Evolutionary conservation across 2,888 invertebrate species (phyloP).

Genomic region (Sycophila texana): DNA sequence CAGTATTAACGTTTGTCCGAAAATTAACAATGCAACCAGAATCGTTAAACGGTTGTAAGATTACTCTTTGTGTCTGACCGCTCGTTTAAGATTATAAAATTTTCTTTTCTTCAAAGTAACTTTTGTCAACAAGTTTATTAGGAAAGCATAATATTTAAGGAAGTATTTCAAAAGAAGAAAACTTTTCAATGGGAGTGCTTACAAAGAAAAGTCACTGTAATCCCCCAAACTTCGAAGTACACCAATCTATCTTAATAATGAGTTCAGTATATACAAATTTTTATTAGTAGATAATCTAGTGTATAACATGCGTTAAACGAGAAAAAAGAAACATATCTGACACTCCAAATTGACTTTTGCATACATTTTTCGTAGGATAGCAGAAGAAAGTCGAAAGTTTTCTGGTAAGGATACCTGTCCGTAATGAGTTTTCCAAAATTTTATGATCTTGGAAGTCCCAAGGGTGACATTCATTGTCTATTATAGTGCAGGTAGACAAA

Average conservation of each 20-base stretch:
- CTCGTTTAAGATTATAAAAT: conserved; percentile 45
- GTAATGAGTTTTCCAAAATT: background rate
- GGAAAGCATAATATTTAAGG: conserved; percentile 58
- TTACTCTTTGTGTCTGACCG: background rate
- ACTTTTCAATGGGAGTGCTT: background rate
- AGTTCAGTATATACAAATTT: too few species aligned
- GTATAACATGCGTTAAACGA: too few species aligned
- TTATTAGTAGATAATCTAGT: too few species aligned
- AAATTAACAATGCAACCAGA: too few species aligned
- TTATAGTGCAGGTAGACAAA: background rate
- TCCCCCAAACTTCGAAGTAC: too few species aligned
- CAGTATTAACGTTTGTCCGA: too few species aligned
- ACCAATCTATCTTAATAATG: too few species aligned
- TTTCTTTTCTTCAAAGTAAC: conserved; percentile 62
- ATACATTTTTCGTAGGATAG: conserved; percentile 46
- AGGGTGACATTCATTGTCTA: background rate
- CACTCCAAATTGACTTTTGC: conserved; percentile 50
- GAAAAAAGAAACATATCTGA: too few species aligned
- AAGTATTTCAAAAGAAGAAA: conserved; percentile 39
- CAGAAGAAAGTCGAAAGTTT: conserved; percentile 26
- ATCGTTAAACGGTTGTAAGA: too few species aligned
- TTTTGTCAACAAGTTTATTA: conserved; percentile 63
- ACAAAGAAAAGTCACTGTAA: too few species aligned
- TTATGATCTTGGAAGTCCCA: background rate
- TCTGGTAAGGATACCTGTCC: conserved; percentile 16